Evolutionary conservation across 1,140 invertebrate genomes (phyloP), one percentile per base, ranked within the genome.

Genomic region (Drosophila nikananu): DNA sequence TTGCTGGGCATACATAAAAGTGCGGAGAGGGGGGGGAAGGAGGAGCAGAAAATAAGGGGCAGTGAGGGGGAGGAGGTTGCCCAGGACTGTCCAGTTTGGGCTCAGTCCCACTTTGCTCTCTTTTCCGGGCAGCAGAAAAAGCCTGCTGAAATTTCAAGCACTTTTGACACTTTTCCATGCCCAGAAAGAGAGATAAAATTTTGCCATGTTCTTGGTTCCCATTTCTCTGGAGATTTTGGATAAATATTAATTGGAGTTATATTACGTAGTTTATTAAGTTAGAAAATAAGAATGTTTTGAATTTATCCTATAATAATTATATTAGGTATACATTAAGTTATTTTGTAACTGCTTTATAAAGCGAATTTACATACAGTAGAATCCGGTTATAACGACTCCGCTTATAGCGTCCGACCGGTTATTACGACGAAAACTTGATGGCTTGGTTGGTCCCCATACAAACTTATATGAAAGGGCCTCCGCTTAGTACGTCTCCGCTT

Each of bases 101-200:
- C 57, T 48, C 55, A 44, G 52, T 12, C 42, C 27, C 39, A 46
- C 54, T 61, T 55, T 49, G 21, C 42, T 49, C 51, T 72, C 67
- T 71, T 60, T 66, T 77, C 61, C 58, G 51, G 52, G 23, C 46
- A 55, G 23, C 60, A 55, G 54, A 78, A 72, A 73, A 90, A 80
- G 86, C 86, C 86, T 82, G 82, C 86, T 91, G 76, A 91, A 90
- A 90, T 86, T 89, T 90, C 86, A 91, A 90, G 86, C 72, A 91
- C 82, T 91, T 90, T 91, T 91, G 86, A 89, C 86, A 89, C 86
- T 89, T 76, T 89, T 77, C 52, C 72, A 51, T 62, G 46, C 78
- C 64, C 44, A 51, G 44, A 39, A 41, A 61, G n/a, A 39, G 41
- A 67, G 32, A 39, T 35, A 73, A 13, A 17, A 6, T 54, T 15